Evolutionary conservation across 2,888 invertebrate genomes (phyloP), one percentile per base, ranked within the genome.

Genomic region (Globia sparganii): DNA sequence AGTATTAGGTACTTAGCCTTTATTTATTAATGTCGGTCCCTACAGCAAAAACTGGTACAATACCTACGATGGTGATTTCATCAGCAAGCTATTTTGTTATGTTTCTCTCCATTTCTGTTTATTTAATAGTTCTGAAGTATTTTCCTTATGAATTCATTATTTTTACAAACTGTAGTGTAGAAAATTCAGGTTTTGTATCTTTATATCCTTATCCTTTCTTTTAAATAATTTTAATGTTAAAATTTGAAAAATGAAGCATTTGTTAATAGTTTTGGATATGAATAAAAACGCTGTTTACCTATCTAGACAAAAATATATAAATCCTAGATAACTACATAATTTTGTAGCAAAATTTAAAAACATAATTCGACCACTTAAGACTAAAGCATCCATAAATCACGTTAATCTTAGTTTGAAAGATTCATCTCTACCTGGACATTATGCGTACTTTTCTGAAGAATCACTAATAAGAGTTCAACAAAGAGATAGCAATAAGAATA

Each of bases 71-170:
- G 49, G 59, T 78, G 72, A 83, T 81, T 69, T 81, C 78, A 78
- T 69, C 59, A 56, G 9, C 15, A 28, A 83, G n/a, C 56, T 69
- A 73, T 78, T 62, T 72, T 78, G 75, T 78, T 84, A 70, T 74
- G 83, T 64, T 83, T 67, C 56, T 70, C 64, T 61, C 13, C 13
- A 59, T 67, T 72, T 66, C 43, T 64, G 64, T 66, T 15, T 69
- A 75, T 69, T 81, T 70, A 53, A 49, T 81, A 49, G 15, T 70
- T 61, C 28, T 76, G 53, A 34, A 75, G 18, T 28, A 40, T 80
- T 80, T 82, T 80, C 83, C 80, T 82, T 82, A 82, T 77, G 70
- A 77, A 82, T 80, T 40, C 40, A 80, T 70, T 61, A 61, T 77
- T 82, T 77, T 66, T 66, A 49, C 53, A 82, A 70, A 70, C 28